Evolutionary conservation across 1,140 invertebrate species (phyloP).

Genomic region (Heliconius hewitsoni): DNA sequence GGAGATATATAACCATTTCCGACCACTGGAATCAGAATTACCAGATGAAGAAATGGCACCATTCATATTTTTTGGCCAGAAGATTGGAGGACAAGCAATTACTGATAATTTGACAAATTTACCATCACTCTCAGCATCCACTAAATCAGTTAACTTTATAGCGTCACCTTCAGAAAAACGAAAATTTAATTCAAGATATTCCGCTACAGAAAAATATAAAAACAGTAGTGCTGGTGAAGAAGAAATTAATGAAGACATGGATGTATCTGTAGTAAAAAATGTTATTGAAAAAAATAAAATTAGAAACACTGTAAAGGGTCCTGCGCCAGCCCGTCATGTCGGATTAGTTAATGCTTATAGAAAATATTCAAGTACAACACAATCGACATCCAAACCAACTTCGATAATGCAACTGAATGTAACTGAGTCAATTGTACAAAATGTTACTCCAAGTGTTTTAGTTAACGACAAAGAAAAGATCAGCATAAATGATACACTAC

Average conservation of each 20-base stretch:
- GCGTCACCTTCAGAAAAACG: slow-evolving; percentile 78
- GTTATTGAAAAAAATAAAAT: slow-evolving; percentile 81
- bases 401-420: slow-evolving; percentile 54
- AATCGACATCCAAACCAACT: slow-evolving; percentile 55
- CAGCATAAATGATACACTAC: slow-evolving; percentile 40
- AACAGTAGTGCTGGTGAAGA: slow-evolving; percentile 75
- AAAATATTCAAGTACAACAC: slow-evolving; percentile 68
- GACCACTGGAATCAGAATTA: slow-evolving; percentile 83
- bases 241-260: slow-evolving; percentile 81
- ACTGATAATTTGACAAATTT: slow-evolving; percentile 74
- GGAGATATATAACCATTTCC: slow-evolving; percentile 84
- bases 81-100: slow-evolving; percentile 77
- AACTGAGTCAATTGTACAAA: slow-evolving; percentile 57
- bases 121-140: slow-evolving; percentile 75
- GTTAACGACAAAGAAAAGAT: slow-evolving; percentile 53
- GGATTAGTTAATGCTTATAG: slow-evolving; percentile 77
- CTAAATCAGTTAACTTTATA: slow-evolving; percentile 79
- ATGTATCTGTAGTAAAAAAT: slow-evolving; percentile 80
- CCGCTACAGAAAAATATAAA: slow-evolving; percentile 76
- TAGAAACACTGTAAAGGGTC: slow-evolving; percentile 76
- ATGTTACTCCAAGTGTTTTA: slow-evolving; percentile 48
- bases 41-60: slow-evolving; percentile 86
- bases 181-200: slow-evolving; percentile 78
- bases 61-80: slow-evolving; percentile 87
- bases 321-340: slow-evolving; percentile 70